Percentiles rank a stretch among this genome's conserved stretches.
Conservation (phyloP, 2,113 vertebrate genomes). For the Corapipo altera region DNA sequence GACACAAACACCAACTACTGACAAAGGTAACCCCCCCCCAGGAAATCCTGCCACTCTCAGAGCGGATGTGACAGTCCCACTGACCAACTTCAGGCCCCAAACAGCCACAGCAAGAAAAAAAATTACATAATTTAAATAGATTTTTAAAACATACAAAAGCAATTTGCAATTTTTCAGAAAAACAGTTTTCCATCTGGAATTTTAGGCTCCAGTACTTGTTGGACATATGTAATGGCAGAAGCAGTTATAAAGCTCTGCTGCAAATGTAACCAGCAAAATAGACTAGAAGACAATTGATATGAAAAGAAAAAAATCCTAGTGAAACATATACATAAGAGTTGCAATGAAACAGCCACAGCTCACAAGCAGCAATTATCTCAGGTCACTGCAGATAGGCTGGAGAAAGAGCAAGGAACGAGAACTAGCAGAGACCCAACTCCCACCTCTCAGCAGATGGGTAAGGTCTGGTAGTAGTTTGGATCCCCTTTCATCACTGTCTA, state of each 20-base stretch:
- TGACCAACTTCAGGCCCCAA: background rate
- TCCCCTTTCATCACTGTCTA: background rate
- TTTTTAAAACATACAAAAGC: background rate
- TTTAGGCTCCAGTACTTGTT: background rate
- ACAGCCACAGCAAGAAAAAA: background rate
- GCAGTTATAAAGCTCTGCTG: background rate
- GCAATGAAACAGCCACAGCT: background rate
- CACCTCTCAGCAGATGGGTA: slow-evolving; percentile 17
- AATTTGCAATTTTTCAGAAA: background rate
- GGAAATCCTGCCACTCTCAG: background rate
- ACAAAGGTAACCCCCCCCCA: background rate
- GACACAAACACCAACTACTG: background rate
- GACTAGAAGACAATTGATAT: background rate
- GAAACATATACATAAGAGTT: accelerated
- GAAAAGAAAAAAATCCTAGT: background rate
- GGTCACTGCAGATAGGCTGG: background rate
- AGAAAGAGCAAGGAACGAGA: background rate
- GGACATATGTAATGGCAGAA: background rate
- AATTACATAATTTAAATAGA: background rate
- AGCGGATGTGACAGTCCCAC: background rate
- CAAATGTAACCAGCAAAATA: background rate
- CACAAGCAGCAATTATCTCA: background rate
- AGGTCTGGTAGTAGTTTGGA: background rate
- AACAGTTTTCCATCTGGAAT: background rate
- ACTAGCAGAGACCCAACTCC: background rate